Evolutionary conservation across 1,140 invertebrate species (phyloP).

Genomic region (Macrotrachela quadricornifera): DNA sequence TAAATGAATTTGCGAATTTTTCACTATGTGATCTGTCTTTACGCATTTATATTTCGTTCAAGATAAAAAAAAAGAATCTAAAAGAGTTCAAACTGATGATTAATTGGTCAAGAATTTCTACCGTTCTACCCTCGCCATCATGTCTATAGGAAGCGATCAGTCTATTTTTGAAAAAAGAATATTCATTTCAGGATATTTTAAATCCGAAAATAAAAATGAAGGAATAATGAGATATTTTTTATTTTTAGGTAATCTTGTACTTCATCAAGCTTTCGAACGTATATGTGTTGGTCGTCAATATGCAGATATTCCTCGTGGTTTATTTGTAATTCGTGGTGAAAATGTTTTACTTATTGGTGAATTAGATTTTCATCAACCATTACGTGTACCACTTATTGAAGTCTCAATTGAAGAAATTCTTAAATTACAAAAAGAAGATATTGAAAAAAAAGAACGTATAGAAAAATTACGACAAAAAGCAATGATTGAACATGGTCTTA

Average conservation of each 20-base stretch:
- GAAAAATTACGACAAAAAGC: constrained; percentile 58
- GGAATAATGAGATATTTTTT: too few species aligned
- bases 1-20: too few species aligned
- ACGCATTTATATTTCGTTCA: too few species aligned
- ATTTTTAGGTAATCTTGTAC: constrained; percentile 49
- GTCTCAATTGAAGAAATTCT: constrained; percentile 78
- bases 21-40: too few species aligned
- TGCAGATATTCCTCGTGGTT: constrained; percentile 82
- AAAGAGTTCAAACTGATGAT: too few species aligned
- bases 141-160: too few species aligned
- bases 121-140: too few species aligned
- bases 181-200: too few species aligned
- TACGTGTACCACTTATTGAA: constrained; percentile 51
- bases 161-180: too few species aligned
- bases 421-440: constrained; percentile 70
- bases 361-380: constrained; percentile 60
- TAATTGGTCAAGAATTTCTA: too few species aligned
- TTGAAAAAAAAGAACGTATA: constrained; percentile 61
- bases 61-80: too few species aligned
- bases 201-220: too few species aligned
- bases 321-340: constrained; percentile 88
- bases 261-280: constrained; percentile 85
- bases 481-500: constrained; percentile 33
- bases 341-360: constrained; percentile 92
- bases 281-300: constrained; percentile 90